These are phyloP conservation scores for Esperia sulphurella DNA, from an alignment of 2,888 invertebrate species.

Conservation along the genomic window DNA sequence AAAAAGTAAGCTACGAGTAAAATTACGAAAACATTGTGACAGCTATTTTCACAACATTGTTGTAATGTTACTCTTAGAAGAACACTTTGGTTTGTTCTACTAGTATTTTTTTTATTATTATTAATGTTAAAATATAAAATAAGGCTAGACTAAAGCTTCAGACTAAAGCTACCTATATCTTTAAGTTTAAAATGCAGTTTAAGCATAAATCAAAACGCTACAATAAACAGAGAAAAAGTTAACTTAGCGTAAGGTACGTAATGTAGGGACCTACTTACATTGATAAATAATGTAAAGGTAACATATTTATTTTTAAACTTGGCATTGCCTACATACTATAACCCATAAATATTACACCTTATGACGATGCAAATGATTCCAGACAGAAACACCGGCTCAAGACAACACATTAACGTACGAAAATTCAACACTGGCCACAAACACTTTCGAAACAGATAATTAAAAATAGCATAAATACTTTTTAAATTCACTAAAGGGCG, in stretches of 20 bases:
- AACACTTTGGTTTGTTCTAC: no score
- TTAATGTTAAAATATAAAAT: no score
- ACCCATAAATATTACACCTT: constrained; percentile 38
- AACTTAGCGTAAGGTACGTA: background rate
- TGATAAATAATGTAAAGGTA: background rate
- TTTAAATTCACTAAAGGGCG: constrained; percentile 5
- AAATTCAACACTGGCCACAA: constrained; percentile 8
- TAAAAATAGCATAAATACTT: background rate
- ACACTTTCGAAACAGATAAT: constrained; percentile 3
- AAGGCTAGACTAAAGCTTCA: no score
- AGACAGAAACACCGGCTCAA: constrained; percentile 17
- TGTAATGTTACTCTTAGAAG: no score
- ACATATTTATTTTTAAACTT: constrained; percentile 28
- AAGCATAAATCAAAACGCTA: constrained; percentile 3
- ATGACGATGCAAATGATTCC: constrained; percentile 41
- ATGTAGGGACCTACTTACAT: background rate
- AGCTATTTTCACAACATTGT: no score
- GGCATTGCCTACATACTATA: constrained; percentile 54
- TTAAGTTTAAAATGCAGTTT: background rate
- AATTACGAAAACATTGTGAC: no score
- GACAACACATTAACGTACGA: constrained; percentile 10
- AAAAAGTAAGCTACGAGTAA: no score
- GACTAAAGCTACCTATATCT: no score
- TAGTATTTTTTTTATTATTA: no score
- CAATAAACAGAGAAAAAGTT: constrained; percentile 3